Base-by-base conservation (phyloP, 2,113 vertebrate species). In the Otus sunia region DNA sequence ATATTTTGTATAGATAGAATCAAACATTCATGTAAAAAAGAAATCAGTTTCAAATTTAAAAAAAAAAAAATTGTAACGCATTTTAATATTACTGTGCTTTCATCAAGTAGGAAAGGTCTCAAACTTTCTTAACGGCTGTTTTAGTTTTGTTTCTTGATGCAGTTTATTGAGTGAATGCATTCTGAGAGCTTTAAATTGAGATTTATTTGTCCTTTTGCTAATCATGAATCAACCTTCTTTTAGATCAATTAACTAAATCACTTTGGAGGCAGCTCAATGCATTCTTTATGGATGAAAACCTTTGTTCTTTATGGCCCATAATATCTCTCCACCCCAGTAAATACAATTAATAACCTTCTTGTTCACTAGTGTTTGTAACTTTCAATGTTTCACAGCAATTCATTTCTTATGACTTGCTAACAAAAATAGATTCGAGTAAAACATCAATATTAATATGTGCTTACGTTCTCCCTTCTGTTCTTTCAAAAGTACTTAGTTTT, bases 161-260 rank as follows among this genome's bases (percentile, higher is more conserved):
- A 92, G 71, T 76, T 89, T 96, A 97, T 92, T 80, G 85, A 97
- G 53, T 3, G 15, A 97, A 95, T 49, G 30, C n/a, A 16, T 93
- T 96, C 92, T 50, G 58, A 97, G 80, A 88, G 90, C 89, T 96
- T 96, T 94, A 97, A 97, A 98, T 97, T 95, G 97, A 98, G 97
- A 98, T 98, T 98, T 98, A 98, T 97, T 97, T 97, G 85, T 95
- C 80, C 88, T 97, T 93, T 97, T 97, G 74, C 83, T 97, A 96
- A 97, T 97, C 86, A 97, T 97, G 94, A 98, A 97, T 97, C 96
- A 96, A 96, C 56, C 34, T 92, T 94, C 91, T 97, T 94, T 97
- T 95, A 97, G 85, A 97, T 97, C 96, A 98, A 97, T 98, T 98
- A 97, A 97, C 91, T 97, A 98, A 97, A 98, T 97, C 95, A 97